Percentiles rank a stretch among this genome's conserved stretches.
Conservation (phyloP, 2,888 invertebrate species). For the Amiota communis region DNA sequence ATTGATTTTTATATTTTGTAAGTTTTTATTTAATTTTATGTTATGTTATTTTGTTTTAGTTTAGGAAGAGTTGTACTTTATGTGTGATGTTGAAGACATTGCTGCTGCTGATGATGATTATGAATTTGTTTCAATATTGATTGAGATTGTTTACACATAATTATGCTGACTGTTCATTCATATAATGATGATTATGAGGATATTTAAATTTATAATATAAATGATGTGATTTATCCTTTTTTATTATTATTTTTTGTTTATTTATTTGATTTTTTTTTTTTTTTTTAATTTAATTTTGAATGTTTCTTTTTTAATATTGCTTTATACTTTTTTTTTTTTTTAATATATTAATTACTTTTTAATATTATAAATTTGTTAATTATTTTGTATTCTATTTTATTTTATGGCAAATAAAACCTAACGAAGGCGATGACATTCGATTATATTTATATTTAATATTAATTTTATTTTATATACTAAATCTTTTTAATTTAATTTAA, state of each 20-base stretch:
- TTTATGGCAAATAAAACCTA: constrained; percentile 24
- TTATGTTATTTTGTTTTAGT: constrained; percentile 33
- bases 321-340: constrained; percentile 40
- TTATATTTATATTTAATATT: too few relatives aligned
- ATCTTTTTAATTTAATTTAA: background rate
- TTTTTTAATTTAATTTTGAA: background rate
- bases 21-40: constrained; percentile 19
- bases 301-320: constrained; percentile 6
- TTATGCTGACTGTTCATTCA: constrained; percentile 21
- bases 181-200: constrained; percentile 11
- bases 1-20: constrained; percentile 20
- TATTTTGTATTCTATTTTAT: constrained; percentile 45
- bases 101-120: constrained; percentile 41
- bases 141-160: background rate
- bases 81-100: constrained; percentile 52
- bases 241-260: constrained; percentile 37
- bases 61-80: constrained; percentile 63
- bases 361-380: background rate
- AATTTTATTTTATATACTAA: too few relatives aligned
- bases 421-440: constrained; percentile 10
- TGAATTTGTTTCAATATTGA: background rate
- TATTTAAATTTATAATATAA: background rate
- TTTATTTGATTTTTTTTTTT: background rate
- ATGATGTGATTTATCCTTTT: background rate
- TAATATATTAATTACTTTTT: constrained; percentile 48